Evolutionary conservation across 1,140 invertebrate genomes (phyloP).

Genomic region (Holcopasites calliopsidis): DNA sequence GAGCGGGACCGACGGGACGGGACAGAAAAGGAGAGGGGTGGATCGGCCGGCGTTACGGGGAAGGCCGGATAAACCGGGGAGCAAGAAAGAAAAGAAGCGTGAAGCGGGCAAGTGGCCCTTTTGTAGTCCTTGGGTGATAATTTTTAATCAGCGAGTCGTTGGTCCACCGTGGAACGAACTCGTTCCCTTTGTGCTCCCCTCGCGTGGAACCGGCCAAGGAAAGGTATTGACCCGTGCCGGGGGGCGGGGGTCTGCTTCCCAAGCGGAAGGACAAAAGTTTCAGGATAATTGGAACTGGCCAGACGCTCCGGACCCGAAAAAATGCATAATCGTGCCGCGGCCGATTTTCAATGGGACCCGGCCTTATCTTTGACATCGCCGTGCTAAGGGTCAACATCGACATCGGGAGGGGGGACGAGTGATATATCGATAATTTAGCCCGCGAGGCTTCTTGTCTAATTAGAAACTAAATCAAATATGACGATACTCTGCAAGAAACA

Average conservation of each 20-base stretch:
- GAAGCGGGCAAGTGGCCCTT: slow-evolving; percentile 56
- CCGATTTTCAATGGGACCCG: slow-evolving; percentile 58
- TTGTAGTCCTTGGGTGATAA: slow-evolving; percentile 71
- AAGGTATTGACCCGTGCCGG: slow-evolving; percentile 55
- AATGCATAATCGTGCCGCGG: slow-evolving; percentile 55
- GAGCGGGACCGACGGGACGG: not conserved
- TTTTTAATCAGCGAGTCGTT: slow-evolving; percentile 72
- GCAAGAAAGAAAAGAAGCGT: slow-evolving; percentile 32
- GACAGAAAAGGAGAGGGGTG: slow-evolving; percentile 19
- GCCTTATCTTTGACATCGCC: slow-evolving; percentile 13
- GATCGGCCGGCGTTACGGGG: too few species aligned
- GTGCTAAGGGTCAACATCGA: not conserved
- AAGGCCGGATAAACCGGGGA: not conserved
- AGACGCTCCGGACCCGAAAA: slow-evolving; percentile 53
- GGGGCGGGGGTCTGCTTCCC: not conserved
- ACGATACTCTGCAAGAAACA: too few species aligned
- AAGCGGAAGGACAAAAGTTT: slow-evolving; percentile 65
- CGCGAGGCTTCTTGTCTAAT: too few species aligned
- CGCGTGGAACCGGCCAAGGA: slow-evolving; percentile 45
- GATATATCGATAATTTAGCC: too few species aligned
- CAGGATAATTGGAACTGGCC: slow-evolving; percentile 63
- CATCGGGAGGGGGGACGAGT: too few species aligned
- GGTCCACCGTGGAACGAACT: slow-evolving; percentile 58
- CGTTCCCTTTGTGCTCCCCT: slow-evolving; percentile 60
- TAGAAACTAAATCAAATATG: too few species aligned